Percentiles rank a stretch among this genome's conserved stretches.
These are phyloP conservation scores for Bos indicus DNA, from an alignment of 2,113 vertebrate species.

Conservation along the genomic window DNA sequence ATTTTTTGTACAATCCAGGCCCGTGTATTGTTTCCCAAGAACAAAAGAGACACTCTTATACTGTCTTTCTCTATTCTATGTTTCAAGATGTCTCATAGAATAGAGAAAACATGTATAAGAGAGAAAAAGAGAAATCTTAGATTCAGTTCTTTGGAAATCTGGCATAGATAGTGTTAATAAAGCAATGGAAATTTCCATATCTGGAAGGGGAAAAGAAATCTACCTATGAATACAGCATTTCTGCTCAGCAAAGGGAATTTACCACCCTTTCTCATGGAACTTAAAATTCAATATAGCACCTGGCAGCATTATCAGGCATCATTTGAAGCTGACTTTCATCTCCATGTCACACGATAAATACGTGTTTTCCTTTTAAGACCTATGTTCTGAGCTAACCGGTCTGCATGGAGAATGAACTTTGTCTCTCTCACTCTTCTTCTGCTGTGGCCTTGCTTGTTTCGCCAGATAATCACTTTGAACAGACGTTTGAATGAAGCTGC, in stretches of 20 bases:
- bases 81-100: background rate
- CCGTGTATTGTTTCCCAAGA: background rate
- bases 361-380: background rate
- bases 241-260: background rate
- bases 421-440: background rate
- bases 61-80: too few species aligned
- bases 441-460: background rate
- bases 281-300: background rate
- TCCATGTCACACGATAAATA: background rate
- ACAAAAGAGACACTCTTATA: background rate
- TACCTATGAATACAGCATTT: background rate
- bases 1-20: background rate
- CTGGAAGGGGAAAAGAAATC: background rate
- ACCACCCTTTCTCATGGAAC: background rate
- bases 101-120: background rate
- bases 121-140: background rate
- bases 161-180: background rate
- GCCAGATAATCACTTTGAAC: background rate
- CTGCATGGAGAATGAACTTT: background rate
- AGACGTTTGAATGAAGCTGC: background rate
- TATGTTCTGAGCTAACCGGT: background rate
- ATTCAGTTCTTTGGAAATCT: background rate
- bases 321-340: background rate
- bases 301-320: background rate
- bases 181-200: background rate